A percentile compares a stretch with the other conserved stretches of the same genome.
Conservation (phyloP, 1,140 invertebrate species). For the Hycleus cichorii region DNA sequence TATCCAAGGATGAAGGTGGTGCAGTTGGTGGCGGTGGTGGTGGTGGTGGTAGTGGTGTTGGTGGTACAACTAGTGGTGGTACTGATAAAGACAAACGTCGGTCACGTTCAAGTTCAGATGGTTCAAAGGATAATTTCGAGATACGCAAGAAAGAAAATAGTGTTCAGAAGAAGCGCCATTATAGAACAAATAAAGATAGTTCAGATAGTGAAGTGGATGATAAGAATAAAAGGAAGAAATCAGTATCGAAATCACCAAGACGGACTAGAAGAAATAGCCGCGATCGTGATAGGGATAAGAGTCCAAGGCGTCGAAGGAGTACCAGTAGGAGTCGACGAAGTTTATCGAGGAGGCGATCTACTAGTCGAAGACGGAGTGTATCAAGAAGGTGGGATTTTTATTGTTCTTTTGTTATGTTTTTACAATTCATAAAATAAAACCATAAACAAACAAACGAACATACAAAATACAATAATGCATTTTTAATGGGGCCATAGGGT, state of each 20-base stretch:
- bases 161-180: slow-evolving; percentile 75
- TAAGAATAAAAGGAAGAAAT: slow-evolving; percentile 33
- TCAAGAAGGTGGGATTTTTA: slow-evolving; percentile 34
- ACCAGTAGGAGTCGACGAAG: slow-evolving; percentile 16
- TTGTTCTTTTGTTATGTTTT: neutral
- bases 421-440: too few species aligned
- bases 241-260: slow-evolving; percentile 40
- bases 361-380: slow-evolving; percentile 34
- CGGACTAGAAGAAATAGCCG: slow-evolving; percentile 31
- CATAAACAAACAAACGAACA: too few species aligned
- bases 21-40: slow-evolving; percentile 35
- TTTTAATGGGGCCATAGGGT: too few species aligned
- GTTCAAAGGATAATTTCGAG: slow-evolving; percentile 58
- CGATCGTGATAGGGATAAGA: slow-evolving; percentile 24
- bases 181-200: slow-evolving; percentile 76
- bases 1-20: slow-evolving; percentile 16
- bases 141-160: slow-evolving; percentile 69
- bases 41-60: slow-evolving; percentile 21
- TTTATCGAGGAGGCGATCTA: slow-evolving; percentile 23
- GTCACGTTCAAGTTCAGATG: slow-evolving; percentile 34
- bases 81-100: slow-evolving; percentile 39
- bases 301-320: slow-evolving; percentile 31
- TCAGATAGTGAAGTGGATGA: slow-evolving; percentile 52
- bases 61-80: slow-evolving; percentile 20
- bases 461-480: too few species aligned